These are phyloP conservation scores for Garrulus glandarius DNA, from an alignment of 2,797 vertebrate species.

Conservation along the genomic window DNA sequence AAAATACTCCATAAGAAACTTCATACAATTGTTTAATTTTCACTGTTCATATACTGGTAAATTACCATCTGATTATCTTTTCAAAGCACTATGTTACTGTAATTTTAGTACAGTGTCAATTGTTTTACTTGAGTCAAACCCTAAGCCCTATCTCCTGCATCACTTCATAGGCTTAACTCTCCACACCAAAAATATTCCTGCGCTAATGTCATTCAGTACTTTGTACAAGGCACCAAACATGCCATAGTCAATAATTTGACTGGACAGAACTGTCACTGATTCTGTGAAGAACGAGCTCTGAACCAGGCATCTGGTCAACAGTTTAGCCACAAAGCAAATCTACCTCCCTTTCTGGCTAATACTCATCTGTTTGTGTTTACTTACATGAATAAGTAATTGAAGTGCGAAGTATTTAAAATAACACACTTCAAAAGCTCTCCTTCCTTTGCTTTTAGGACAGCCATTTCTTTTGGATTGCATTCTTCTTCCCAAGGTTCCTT, in stretches of 20 bases:
- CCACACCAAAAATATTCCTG: not conserved
- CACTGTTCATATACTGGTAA: not conserved
- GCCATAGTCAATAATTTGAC: not conserved
- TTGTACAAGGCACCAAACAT: not conserved
- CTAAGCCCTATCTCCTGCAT: not conserved
- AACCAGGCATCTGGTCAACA: not conserved
- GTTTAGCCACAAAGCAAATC: not conserved
- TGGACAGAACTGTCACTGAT: not conserved
- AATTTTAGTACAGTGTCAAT: not conserved
- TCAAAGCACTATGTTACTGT: not conserved
- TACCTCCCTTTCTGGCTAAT: not conserved
- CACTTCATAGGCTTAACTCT: not conserved
- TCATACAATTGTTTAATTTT: not conserved
- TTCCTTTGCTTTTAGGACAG: not conserved
- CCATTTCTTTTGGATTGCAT: not conserved
- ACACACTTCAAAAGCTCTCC: not conserved
- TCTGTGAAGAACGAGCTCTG: not conserved
- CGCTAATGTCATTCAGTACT: not conserved
- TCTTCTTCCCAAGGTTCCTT: not conserved
- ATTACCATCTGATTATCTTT: not conserved
- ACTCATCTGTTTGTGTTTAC: not conserved
- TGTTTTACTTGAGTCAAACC: not conserved
- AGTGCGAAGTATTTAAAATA: not conserved
- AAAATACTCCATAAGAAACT: not conserved
- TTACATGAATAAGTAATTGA: not conserved